These are phyloP conservation scores for Lepus europaeus DNA, from an alignment of 2,113 vertebrate species.

Conservation along the genomic window DNA sequence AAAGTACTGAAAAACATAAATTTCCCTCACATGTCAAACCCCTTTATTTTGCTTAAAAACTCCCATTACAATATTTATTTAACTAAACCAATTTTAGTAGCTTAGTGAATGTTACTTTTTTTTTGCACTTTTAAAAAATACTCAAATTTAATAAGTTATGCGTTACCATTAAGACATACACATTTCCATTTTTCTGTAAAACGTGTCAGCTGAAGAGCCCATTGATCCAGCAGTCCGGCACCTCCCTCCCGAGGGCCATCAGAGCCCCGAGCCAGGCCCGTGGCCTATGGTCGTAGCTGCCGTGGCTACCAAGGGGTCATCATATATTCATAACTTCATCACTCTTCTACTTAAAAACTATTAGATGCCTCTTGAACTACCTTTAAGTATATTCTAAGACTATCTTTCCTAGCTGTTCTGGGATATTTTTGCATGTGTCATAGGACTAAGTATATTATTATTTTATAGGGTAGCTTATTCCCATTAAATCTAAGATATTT, in stretches of 20 bases:
- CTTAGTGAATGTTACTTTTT: slow-evolving; percentile 5
- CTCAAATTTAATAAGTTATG: slow-evolving; percentile 70
- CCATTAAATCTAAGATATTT: background rate
- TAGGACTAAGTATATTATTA: background rate
- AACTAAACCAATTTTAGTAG: background rate
- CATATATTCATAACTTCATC: background rate
- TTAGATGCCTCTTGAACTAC: background rate
- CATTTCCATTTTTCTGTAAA: slow-evolving; percentile 56
- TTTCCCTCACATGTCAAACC: background rate
- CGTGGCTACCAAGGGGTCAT: too few relatives aligned
- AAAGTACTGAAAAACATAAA: background rate
- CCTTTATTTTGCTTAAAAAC: background rate
- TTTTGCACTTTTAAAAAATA: slow-evolving; percentile 48
- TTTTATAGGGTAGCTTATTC: background rate
- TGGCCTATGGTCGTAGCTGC: background rate
- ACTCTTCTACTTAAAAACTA: background rate
- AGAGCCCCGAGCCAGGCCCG: background rate
- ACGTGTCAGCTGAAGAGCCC: background rate
- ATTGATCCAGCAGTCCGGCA: background rate
- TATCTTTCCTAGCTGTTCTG: background rate
- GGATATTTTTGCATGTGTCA: background rate
- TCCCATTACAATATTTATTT: background rate
- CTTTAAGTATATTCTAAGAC: background rate
- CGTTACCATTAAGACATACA: slow-evolving; percentile 47
- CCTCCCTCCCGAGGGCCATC: rapidly evolving